These are phyloP conservation scores for Pseudorhombus dupliciocellatus DNA, from an alignment of 2,113 vertebrate genomes.

Conservation along the genomic window DNA sequence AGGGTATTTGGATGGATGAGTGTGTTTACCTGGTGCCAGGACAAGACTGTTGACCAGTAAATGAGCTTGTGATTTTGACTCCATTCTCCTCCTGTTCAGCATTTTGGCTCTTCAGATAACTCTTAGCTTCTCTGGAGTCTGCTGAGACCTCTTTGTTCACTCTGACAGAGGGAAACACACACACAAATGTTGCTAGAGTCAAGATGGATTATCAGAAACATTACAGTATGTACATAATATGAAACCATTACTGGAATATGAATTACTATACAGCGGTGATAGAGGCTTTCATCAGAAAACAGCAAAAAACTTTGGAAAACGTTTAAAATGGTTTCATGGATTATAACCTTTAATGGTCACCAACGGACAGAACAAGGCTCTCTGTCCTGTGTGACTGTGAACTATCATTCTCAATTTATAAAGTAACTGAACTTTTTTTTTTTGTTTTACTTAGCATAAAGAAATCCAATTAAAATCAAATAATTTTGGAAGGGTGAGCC, in stretches of 20 bases:
- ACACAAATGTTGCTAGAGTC: neutral
- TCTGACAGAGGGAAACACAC: constrained; percentile 73
- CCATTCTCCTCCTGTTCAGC: constrained; percentile 8
- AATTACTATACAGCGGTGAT: neutral
- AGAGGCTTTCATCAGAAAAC: neutral
- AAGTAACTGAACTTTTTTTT: too few species aligned
- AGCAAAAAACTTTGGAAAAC: too few species aligned
- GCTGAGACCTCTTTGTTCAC: constrained; percentile 92
- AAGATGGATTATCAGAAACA: neutral
- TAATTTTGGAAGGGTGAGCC: too few species aligned
- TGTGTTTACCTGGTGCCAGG: constrained; percentile 74
- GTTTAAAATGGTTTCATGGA: too few species aligned
- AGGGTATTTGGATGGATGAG: too few species aligned
- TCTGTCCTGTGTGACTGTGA: too few species aligned
- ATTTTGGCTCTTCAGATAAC: constrained; percentile 84
- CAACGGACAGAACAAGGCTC: too few species aligned
- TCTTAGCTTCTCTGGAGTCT: constrained; percentile 90
- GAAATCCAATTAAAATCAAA: too few species aligned
- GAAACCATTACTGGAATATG: neutral
- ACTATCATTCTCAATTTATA: too few species aligned
- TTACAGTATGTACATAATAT: neutral
- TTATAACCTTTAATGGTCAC: too few species aligned
- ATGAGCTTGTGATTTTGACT: constrained; percentile 3
- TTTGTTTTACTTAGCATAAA: too few species aligned
- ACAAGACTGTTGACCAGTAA: neutral